phyloP scores from a whole-genome alignment of 1,140 invertebrate genomes.

The Drosophila nasuta region DNA sequence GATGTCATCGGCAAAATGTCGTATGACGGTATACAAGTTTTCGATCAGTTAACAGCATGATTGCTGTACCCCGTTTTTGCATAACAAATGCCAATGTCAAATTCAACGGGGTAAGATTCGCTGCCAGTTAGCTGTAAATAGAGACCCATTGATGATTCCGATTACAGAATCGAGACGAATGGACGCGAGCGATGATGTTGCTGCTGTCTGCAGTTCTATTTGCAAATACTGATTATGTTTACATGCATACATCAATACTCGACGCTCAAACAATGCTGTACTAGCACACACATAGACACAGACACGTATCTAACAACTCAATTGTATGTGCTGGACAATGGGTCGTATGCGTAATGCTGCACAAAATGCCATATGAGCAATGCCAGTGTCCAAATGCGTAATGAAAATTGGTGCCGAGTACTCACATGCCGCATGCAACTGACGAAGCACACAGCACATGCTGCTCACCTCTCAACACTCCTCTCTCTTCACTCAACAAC shows the following conservation, averaged over 20 bases:
- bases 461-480: neutral
- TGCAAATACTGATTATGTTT: constrained; percentile 84
- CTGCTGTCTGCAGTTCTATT: constrained; percentile 68
- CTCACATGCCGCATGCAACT: constrained; percentile 36
- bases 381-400: constrained; percentile 68
- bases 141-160: constrained; percentile 42
- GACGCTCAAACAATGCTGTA: constrained; percentile 67
- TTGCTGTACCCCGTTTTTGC: constrained; percentile 33
- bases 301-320: constrained; percentile 50
- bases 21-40: constrained; percentile 7
- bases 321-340: constrained; percentile 69
- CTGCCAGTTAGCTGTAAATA: constrained; percentile 33
- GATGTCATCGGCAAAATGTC: constrained; percentile 32
- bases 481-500: neutral
- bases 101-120: constrained; percentile 10
- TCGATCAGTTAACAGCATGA: constrained; percentile 26
- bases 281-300: neutral
- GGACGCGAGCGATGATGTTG: neutral
- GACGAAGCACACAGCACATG: constrained; percentile 28
- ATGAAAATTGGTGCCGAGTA: constrained; percentile 74
- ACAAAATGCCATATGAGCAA: constrained; percentile 72
- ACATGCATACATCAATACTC: constrained; percentile 73
- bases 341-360: constrained; percentile 68
- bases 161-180: constrained; percentile 32
- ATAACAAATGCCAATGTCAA: constrained; percentile 28